A percentile compares a stretch with the other conserved stretches of the same genome.
phyloP scores from a whole-genome alignment of 2,113 vertebrate species.

The Desmodus rotundus region DNA sequence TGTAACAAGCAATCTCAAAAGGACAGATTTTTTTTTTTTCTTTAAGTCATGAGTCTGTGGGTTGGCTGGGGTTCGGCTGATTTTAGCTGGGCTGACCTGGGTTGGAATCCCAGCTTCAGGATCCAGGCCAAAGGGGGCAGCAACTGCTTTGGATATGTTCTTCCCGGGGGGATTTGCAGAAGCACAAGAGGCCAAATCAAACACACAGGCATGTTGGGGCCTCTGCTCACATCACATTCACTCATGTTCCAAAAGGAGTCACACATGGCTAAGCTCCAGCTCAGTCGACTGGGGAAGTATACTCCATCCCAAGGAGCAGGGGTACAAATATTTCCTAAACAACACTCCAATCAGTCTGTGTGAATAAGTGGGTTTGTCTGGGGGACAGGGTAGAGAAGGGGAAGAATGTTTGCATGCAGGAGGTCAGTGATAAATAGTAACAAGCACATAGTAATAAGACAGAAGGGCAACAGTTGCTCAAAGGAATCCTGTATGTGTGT shows the following conservation, averaged over 20 bases:
- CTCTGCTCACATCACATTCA: background rate
- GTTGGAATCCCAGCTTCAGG: too few species aligned
- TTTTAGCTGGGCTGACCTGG: background rate
- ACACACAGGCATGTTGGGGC: background rate
- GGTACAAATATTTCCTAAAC: background rate
- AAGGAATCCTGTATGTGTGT: background rate
- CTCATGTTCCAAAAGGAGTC: background rate
- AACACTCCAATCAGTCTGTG: background rate
- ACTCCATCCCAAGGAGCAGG: background rate
- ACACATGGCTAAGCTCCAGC: background rate
- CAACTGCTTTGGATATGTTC: background rate
- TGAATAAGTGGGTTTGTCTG: background rate
- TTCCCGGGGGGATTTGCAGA: background rate
- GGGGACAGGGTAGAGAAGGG: background rate
- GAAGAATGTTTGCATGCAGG: background rate
- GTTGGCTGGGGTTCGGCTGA: background rate
- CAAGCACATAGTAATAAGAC: background rate
- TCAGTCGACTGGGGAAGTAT: background rate
- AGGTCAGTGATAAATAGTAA: background rate
- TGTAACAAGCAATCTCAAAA: background rate
- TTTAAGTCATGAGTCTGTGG: background rate
- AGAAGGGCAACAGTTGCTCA: background rate
- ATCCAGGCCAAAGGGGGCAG: background rate
- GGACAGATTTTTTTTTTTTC: background rate
- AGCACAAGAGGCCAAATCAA: background rate